These are phyloP conservation scores for Anoplius nigerrimus DNA, from an alignment of 2,888 invertebrate genomes.

Conservation along the genomic window DNA sequence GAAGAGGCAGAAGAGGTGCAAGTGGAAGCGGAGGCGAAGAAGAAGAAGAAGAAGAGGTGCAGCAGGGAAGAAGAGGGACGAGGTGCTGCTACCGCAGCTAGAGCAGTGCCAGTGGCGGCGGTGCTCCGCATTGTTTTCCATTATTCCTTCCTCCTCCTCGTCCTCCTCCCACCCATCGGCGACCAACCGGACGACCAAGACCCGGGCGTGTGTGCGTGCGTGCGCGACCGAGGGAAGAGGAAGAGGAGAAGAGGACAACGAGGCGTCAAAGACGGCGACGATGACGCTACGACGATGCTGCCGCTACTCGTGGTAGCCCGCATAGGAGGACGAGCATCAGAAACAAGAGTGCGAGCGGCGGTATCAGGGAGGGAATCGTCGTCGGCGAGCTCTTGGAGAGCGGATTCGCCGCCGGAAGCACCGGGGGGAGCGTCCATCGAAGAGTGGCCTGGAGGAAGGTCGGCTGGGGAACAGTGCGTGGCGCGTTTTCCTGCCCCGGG, in stretches of 20 bases:
- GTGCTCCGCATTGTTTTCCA: too few relatives aligned
- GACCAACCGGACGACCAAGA: slow-evolving; percentile 4
- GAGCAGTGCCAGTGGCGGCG: too few relatives aligned
- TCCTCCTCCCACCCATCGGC: neutral
- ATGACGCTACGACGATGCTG: slow-evolving; percentile 39
- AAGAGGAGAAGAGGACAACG: slow-evolving; percentile 48
- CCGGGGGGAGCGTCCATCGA: slow-evolving; percentile 32
- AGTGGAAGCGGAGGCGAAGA: slow-evolving; percentile 2
- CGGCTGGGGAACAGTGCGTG: neutral
- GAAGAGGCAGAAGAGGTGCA: neutral
- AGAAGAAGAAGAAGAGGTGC: too few relatives aligned
- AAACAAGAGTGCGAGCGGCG: slow-evolving; percentile 49
- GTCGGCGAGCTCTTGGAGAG: slow-evolving; percentile 49
- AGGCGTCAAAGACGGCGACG: slow-evolving; percentile 28
- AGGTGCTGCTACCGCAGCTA: too few relatives aligned
- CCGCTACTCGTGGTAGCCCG: slow-evolving; percentile 55
- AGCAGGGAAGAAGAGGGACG: neutral
- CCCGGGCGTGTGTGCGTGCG: neutral
- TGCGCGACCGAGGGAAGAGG: slow-evolving; percentile 18
- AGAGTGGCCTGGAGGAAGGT: slow-evolving; percentile 6
- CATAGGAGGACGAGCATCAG: slow-evolving; percentile 45
- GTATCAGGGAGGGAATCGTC: slow-evolving; percentile 50
- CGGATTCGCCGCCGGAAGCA: too few relatives aligned
- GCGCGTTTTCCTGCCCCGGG: neutral
- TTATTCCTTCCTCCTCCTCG: too few relatives aligned